phyloP scores from a whole-genome alignment of 2,797 vertebrate genomes.

The Eulemur mongoz region DNA sequence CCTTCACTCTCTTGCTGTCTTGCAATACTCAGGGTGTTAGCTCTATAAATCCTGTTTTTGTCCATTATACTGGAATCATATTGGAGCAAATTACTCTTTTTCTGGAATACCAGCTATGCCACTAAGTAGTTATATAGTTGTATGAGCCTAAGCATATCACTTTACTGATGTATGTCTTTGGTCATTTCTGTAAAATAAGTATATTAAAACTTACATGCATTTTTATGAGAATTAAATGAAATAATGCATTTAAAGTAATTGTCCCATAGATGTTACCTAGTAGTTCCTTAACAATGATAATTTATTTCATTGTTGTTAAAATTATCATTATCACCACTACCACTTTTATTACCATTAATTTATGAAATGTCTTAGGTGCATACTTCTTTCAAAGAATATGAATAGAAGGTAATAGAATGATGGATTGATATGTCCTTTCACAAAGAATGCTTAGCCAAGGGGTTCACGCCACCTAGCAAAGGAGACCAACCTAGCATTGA shows the following conservation, averaged over 20 bases:
- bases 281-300: not conserved
- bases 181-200: not conserved
- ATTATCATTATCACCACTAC: not conserved
- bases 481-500: not conserved
- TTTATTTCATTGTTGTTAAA: not conserved
- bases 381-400: not conserved
- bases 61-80: not conserved
- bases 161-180: not conserved
- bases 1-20: rapidly evolving
- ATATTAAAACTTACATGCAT: not conserved
- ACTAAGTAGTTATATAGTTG: not conserved
- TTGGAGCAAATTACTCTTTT: not conserved
- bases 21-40: not conserved
- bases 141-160: not conserved
- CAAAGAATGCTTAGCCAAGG: not conserved
- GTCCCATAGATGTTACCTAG: not conserved
- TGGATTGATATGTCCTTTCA: not conserved
- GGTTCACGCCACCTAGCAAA: not conserved
- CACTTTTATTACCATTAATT: not conserved
- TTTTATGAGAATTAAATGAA: not conserved
- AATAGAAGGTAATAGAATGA: not conserved
- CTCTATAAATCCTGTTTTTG: not conserved
- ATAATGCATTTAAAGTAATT: not conserved
- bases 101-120: not conserved
- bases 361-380: not conserved